Evolutionary conservation across 2,797 vertebrate species (phyloP).

Genomic region (Premnoplex brunnescens): DNA sequence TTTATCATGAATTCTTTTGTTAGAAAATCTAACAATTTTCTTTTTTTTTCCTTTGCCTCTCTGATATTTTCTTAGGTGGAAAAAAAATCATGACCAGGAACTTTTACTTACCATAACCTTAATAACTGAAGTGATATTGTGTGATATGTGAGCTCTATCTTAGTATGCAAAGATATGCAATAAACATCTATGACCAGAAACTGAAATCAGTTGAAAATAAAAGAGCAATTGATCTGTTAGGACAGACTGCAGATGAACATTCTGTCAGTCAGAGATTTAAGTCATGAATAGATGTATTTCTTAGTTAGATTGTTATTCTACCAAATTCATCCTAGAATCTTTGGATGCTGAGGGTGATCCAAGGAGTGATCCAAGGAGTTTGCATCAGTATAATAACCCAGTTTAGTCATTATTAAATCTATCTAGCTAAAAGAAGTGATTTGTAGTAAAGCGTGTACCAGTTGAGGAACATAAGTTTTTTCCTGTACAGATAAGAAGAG

Average conservation of each 20-base stretch:
- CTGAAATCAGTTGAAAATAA: background rate
- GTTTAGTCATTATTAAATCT: background rate
- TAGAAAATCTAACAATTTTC: background rate
- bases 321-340: background rate
- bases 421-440: background rate
- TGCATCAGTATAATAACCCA: background rate
- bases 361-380: background rate
- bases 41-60: background rate
- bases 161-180: background rate
- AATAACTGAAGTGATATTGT: background rate
- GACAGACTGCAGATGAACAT: background rate
- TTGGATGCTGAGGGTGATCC: background rate
- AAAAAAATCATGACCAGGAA: background rate
- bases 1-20: background rate
- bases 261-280: background rate
- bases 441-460: background rate
- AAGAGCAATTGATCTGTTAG: background rate
- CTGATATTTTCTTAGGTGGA: fast-evolving
- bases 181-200: background rate
- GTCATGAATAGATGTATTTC: background rate
- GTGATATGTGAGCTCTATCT: background rate
- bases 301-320: background rate
- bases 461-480: background rate
- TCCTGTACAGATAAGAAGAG: background rate
- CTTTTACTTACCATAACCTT: background rate